Evolutionary conservation across 2,888 invertebrate species (phyloP), one percentile per base, ranked within the genome.

Genomic region (Sarcophaga variegata): DNA sequence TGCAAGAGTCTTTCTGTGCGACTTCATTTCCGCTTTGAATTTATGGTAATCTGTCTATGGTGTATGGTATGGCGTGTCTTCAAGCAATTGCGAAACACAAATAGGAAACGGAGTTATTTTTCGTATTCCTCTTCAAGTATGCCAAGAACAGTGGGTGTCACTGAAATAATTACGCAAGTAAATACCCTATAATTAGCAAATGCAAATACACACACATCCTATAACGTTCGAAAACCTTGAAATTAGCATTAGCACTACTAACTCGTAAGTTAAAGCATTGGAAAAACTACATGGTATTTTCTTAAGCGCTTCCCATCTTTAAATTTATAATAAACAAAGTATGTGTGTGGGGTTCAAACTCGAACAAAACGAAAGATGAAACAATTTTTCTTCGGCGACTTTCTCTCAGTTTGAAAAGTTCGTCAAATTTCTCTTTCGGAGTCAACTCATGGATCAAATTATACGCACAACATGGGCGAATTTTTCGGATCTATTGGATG

Each of bases 1-100:
- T 80, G 77, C 82, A 83, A 80, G 86, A 80, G 77, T 67, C 37
- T 84, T 78, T 84, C 82, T 78, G 82, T 78, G 86, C 81, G 83
- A 83, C 88, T 88, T 86, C 81, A 87, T 89, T 88, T 89, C 88
- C 88, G 88, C 77, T 78, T 78, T 74, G 79, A 86, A 88, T 89
- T 89, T 85, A 86, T 81, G 85, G 83, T 88, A 88, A 88, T 88
- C 88, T 81, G 83, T 88, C 86, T 81, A 37, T 37, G 37, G 37
- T 37, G 37, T 37, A 37, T 37, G 8, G 63, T 82, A 60, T 62
- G 64, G 80, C 72, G 77, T 62, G 84, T 37, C 37, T 67, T 62
- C 27, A 45, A 72, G 60, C 45, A 75, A 80, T 62, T 76, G 67
- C 80, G 66, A 66, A 80, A 72, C 12, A 81, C 37, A 37, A 37